These are phyloP conservation scores for Chymomyza amoena DNA, from an alignment of 2,888 invertebrate genomes.

Conservation along the genomic window DNA sequence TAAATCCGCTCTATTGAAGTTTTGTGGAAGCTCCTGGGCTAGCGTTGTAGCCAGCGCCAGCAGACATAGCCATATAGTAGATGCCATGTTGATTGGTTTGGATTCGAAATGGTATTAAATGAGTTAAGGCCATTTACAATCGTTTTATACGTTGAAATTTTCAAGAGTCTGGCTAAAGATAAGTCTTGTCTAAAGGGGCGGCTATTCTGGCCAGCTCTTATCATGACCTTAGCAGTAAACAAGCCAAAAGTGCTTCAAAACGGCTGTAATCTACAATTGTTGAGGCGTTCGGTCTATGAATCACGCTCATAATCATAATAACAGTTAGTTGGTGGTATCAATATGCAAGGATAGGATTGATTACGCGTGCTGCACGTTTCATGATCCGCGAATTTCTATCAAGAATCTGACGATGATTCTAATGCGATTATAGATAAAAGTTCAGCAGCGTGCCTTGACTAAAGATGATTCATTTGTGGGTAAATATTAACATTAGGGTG, in stretches of 20 bases:
- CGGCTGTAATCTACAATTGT: conserved; percentile 10
- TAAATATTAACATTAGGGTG: neutral
- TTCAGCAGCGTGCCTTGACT: neutral
- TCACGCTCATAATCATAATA: neutral
- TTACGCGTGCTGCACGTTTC: neutral
- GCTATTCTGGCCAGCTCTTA: neutral
- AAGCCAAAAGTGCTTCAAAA: neutral
- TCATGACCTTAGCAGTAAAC: too few species aligned
- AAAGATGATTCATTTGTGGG: neutral
- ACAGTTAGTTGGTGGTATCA: neutral
- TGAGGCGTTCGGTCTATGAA: neutral
- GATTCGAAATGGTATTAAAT: neutral
- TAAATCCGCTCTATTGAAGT: too few species aligned
- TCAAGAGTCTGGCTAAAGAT: neutral
- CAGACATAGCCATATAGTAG: neutral
- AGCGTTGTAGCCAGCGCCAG: neutral
- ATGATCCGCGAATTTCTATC: neutral
- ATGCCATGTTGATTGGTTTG: neutral
- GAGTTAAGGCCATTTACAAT: neutral
- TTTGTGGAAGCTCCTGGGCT: conserved; percentile 58
- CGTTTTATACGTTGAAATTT: conserved; percentile 13
- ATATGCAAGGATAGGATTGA: neutral
- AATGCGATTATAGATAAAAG: neutral
- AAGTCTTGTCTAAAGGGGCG: neutral
- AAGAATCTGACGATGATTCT: neutral